Percentiles rank a stretch among this genome's conserved stretches.
These are phyloP conservation scores for Halesus radiatus DNA, from an alignment of 1,140 invertebrate species.

Conservation along the genomic window DNA sequence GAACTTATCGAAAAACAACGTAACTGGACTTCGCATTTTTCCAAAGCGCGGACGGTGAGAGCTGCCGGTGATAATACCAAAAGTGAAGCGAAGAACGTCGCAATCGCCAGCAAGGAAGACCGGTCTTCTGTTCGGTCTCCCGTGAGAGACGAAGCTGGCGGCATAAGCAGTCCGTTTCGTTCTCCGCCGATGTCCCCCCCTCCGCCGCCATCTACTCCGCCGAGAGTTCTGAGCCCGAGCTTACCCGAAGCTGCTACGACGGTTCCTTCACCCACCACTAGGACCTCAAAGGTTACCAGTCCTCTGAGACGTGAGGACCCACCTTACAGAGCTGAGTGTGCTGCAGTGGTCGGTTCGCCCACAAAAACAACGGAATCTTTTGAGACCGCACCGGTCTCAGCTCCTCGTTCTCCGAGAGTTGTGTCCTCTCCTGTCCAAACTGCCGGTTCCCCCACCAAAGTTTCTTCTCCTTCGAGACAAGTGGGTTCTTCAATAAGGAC, in stretches of 20 bases:
- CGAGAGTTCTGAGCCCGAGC: constrained; percentile 60
- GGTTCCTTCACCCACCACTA: constrained; percentile 4
- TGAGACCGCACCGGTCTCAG: neutral
- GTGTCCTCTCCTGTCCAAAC: neutral
- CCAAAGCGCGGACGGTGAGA: constrained; percentile 77
- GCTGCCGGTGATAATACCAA: constrained; percentile 73
- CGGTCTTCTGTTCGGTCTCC: constrained; percentile 60
- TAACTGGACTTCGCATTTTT: constrained; percentile 93
- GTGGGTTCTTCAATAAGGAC: constrained; percentile 5
- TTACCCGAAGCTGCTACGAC: constrained; percentile 11
- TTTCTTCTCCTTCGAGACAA: neutral
- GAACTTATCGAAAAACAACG: constrained; percentile 91
- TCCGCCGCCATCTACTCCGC: constrained; percentile 66
- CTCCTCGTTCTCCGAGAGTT: constrained; percentile 1
- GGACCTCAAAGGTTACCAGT: neutral
- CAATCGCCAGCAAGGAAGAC: constrained; percentile 61
- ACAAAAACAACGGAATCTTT: neutral
- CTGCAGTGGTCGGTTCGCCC: neutral
- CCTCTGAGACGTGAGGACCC: neutral
- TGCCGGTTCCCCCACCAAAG: constrained; percentile 7
- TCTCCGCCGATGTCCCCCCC: constrained; percentile 71
- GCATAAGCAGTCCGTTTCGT: constrained; percentile 60
- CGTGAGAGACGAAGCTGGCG: constrained; percentile 45
- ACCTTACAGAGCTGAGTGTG: neutral
- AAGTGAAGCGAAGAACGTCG: constrained; percentile 60